Base-by-base conservation (phyloP, 2,797 vertebrate species). In the Malacoraja senta region DNA sequence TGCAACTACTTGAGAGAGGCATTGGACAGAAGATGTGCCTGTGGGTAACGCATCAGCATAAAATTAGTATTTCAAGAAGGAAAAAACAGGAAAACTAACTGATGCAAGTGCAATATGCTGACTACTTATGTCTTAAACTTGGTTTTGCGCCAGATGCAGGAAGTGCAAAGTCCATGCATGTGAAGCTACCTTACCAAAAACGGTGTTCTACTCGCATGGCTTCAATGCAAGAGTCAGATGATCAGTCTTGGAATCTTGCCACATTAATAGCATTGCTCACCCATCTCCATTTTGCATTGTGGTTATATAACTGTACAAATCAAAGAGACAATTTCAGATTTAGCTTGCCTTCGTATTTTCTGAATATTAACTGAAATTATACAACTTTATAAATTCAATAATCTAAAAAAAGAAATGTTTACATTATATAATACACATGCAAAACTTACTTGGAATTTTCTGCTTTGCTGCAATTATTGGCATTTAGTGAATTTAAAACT, bases 391-490 rank as follows among this genome's bases (percentile, higher is more conserved):
- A 91, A 74, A 72, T 91, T 3, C 10, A 71, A 84, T 58, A 84
- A 61, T 68, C 53, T 21, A 61, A 53, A n/a, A 26, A 44, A 81
- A 68, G 26, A 38, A 15, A 8, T 72, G 6, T 72, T 15, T 74
- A 72, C 21, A 94, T 95, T 95, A 94, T 95, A 95, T 95, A 96
- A 94, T 38, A 76, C 71, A 76, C 71, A 92, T 29, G 90, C 71
- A 92, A 53, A 76, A 17, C 58, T 29, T 76, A 38, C 38, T 1
- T n/a, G n/a, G 53, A 24, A 94, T 94, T 94, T 95, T 95, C 95
- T 29, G 96, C 97, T 97, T 97, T 96, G 96, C 96, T 97, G 96
- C 96, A 94, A 96, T 96, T 94, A 35, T 61, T 84, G 79, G 38
- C 93, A 80, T 84, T 3, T 65, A 80, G 12, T 81, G 71, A 86